A percentile compares a stretch with the other conserved stretches of the same genome.
Evolutionary conservation across 2,888 invertebrate genomes (phyloP).

Genomic region (Girardia tigrina): DNA sequence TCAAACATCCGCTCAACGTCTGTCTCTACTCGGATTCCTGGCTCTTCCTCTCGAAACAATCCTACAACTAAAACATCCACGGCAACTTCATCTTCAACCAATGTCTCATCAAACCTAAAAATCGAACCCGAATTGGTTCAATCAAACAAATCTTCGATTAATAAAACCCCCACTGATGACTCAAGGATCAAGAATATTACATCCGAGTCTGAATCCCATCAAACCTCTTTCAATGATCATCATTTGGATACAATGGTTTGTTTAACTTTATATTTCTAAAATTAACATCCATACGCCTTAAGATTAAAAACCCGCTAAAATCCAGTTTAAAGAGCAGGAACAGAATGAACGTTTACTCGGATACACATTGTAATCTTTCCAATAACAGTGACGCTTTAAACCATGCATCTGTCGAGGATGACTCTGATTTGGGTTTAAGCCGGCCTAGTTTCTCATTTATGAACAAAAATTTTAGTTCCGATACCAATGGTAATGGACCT

Average conservation of each 20-base stretch:
- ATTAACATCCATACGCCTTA: not conserved
- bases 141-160: not conserved
- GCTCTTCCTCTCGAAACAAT: not conserved
- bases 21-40: not conserved
- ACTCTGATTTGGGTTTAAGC: not conserved
- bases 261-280: not conserved
- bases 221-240: not conserved
- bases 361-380: not conserved
- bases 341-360: not conserved
- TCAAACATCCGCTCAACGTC: not conserved
- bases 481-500: not conserved
- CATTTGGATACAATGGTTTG: not conserved
- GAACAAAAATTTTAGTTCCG: not conserved
- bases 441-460: not conserved
- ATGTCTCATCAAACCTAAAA: not conserved
- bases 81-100: not conserved
- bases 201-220: not conserved
- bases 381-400: not conserved
- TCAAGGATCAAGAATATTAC: not conserved
- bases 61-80: not conserved
- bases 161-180: not conserved
- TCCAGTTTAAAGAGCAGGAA: not conserved
- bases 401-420: not conserved
- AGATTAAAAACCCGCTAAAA: not conserved
- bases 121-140: not conserved